Base-by-base conservation (phyloP, 2,888 invertebrate species). In the Pinctada fucata region DNA sequence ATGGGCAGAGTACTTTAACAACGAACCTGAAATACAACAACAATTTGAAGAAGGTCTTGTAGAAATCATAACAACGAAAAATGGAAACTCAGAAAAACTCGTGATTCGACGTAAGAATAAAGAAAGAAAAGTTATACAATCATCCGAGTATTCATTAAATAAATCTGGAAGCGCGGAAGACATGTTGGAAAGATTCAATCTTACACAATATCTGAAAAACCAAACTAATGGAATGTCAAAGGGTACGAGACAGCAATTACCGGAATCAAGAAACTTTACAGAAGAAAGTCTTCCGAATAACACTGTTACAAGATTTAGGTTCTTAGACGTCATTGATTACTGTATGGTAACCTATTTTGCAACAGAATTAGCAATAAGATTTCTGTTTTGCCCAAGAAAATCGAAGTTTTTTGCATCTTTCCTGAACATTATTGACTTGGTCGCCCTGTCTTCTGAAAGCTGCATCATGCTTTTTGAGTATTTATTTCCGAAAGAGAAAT, bases 341-440 rank as follows among this genome's bases (percentile, higher is more conserved):
- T 72, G 66, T 6, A 79, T 78, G 65, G 79, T 83, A 10, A 77
- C 73, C 2, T 82, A 83, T 70, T 88, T 89, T 75, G 82, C 84
- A 13, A 6, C 86, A 3, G 89, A 89, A 69, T 79, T 87, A 31
- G 13, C 85, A 2, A 49, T 87, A 1, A 72, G 87, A 45, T 66
- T 85, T 10, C 47, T 82, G 13, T 83, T 84, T 67, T 82, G 80
- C 67, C 86, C 85, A 0, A 52, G 74, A 8, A 82, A 82, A 68
- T 70, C 71, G 3, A 72, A 63, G 48, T 87, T 85, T 69, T 82
- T 85, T 67, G 49, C 31, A n/a, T 77, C 83, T 52, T 52, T 81
- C 31, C 72, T 87, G 8, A 87, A 87, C 79, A 75, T 87, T 6
- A 80, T 85, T 5, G 88, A 88, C 69, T 48, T 85, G 10, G 13